These are phyloP conservation scores for Serranus cabrilla DNA, from an alignment of 2,797 vertebrate species.

Conservation along the genomic window DNA sequence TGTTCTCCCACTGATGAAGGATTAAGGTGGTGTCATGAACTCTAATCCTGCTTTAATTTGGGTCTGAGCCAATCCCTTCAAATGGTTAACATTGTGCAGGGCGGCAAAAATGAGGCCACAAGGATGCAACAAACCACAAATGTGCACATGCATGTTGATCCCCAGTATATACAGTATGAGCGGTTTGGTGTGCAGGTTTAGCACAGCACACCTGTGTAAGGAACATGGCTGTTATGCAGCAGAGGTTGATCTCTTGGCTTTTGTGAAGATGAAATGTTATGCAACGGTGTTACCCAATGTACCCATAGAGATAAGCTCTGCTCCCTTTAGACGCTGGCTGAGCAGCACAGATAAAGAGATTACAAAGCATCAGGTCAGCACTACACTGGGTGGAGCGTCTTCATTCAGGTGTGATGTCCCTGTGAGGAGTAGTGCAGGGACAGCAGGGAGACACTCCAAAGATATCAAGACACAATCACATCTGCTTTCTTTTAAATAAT, in stretches of 20 bases:
- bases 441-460: neutral
- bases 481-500: neutral
- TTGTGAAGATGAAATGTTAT: slow-evolving; percentile 71
- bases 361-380: slow-evolving; percentile 56
- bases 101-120: neutral
- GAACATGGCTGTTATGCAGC: neutral
- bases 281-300: slow-evolving; percentile 77
- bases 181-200: neutral
- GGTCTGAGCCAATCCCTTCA: slow-evolving; percentile 50
- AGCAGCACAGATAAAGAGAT: slow-evolving; percentile 75
- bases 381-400: slow-evolving; percentile 27
- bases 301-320: slow-evolving; percentile 76
- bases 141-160: neutral
- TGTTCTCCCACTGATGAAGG: slow-evolving; percentile 28
- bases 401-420: slow-evolving; percentile 60
- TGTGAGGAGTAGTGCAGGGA: slow-evolving; percentile 33
- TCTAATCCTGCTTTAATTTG: slow-evolving; percentile 77
- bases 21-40: slow-evolving; percentile 73
- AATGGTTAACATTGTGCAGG: slow-evolving; percentile 7
- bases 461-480: neutral
- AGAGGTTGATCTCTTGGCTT: slow-evolving; percentile 47
- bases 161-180: neutral
- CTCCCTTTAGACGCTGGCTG: slow-evolving; percentile 46
- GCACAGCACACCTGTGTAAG: neutral
- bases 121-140: neutral